Percentiles rank a stretch among this genome's conserved stretches.
Evolutionary conservation across 2,888 invertebrate species (phyloP).

Genomic region (Octonoba sinensis): DNA sequence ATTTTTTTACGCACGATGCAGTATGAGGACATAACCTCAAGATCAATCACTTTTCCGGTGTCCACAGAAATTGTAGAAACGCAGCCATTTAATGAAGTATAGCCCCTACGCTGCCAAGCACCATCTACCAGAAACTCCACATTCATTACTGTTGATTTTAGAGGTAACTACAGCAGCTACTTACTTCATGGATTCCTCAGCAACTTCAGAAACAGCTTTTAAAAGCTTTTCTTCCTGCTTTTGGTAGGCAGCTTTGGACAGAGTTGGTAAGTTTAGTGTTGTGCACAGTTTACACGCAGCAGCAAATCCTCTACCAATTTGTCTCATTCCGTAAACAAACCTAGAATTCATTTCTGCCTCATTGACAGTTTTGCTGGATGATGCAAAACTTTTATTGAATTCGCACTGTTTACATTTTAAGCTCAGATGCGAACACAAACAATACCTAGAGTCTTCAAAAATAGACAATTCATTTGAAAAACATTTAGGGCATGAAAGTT

Average conservation of each 20-base stretch:
- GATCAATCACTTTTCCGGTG: conserved; percentile 16
- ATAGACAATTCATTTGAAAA: not conserved
- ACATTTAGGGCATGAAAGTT: conserved; percentile 13
- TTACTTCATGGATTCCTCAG: conserved; percentile 11
- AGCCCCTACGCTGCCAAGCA: conserved; percentile 29
- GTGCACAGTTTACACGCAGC: conserved; percentile 14
- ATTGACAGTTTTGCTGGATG: not conserved
- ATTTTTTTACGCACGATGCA: conserved; percentile 5
- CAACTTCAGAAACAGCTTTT: conserved; percentile 2
- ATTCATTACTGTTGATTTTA: not conserved
- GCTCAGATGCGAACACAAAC: conserved; percentile 8
- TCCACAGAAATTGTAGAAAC: conserved; percentile 18
- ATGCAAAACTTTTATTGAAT: conserved; percentile 1
- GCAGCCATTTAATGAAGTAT: conserved; percentile 29
- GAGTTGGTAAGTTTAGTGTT: conserved; percentile 12
- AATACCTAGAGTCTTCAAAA: conserved; percentile 21
- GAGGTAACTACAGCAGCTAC: conserved; percentile 1
- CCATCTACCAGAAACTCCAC: conserved; percentile 28
- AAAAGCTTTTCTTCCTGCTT: conserved; percentile 3
- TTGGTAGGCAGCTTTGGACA: conserved; percentile 4
- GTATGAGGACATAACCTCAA: conserved; percentile 25
- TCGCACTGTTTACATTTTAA: conserved; percentile 7
- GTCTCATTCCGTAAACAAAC: conserved; percentile 4
- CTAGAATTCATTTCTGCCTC: not conserved
- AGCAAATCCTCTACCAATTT: conserved; percentile 7